Evolutionary conservation across 2,888 invertebrate species (phyloP).

Genomic region (Hypolimnas misippus): DNA sequence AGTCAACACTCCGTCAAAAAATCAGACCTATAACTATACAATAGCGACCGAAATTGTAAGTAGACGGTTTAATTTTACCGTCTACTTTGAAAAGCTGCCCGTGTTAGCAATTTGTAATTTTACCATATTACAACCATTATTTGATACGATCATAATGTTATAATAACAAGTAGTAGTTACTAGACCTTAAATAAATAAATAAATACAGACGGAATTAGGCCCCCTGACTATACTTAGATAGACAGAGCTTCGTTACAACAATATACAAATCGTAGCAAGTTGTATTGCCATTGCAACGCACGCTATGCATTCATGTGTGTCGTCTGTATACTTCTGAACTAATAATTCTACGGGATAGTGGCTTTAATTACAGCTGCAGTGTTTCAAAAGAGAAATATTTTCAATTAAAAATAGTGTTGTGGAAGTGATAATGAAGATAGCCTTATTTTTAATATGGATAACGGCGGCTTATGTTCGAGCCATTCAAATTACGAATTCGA

Average conservation of each 20-base stretch:
- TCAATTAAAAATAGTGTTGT: conserved; percentile 31
- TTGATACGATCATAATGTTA: no score
- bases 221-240: no score
- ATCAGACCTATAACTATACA: no score
- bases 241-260: neutral
- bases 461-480: conserved; percentile 15
- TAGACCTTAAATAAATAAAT: no score
- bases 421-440: conserved; percentile 45
- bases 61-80: no score
- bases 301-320: conserved; percentile 36
- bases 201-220: no score
- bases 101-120: no score
- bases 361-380: conserved; percentile 39
- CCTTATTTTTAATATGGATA: conserved; percentile 37
- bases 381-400: conserved; percentile 37
- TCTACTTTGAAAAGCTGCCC: no score
- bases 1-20: no score
- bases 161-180: no score
- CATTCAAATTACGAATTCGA: conserved; percentile 30
- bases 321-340: conserved; percentile 40
- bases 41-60: no score
- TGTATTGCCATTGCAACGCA: conserved; percentile 36
- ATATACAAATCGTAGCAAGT: neutral
- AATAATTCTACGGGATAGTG: conserved; percentile 39
- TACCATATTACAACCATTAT: no score